phyloP scores from a whole-genome alignment of 2,888 invertebrate genomes.

The Oeneis ivallda region DNA sequence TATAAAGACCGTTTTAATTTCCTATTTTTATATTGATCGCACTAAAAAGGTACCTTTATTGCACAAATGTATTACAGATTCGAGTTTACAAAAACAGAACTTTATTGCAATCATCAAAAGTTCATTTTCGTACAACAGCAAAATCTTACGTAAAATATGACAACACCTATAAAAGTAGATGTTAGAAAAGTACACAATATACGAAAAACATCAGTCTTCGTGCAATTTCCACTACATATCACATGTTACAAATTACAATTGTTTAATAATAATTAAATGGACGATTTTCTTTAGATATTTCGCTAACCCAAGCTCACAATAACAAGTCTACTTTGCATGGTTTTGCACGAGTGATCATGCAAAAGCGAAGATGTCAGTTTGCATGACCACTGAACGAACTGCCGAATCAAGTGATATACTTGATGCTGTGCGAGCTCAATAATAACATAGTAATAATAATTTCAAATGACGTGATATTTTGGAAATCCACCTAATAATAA shows the following conservation, averaged over 20 bases:
- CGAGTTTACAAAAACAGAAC: background rate
- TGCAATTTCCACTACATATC: constrained; percentile 26
- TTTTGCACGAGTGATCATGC: too few species aligned
- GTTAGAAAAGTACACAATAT: constrained; percentile 27
- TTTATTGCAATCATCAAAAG: background rate
- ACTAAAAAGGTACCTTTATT: background rate
- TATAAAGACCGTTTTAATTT: too few species aligned
- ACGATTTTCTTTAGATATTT: constrained; percentile 16
- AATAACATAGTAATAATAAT: background rate
- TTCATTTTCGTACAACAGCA: background rate
- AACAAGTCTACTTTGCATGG: too few species aligned
- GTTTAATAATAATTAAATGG: constrained; percentile 15
- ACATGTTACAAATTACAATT: constrained; percentile 21
- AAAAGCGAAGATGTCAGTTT: too few species aligned
- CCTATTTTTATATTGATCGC: too few species aligned
- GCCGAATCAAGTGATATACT: too few species aligned
- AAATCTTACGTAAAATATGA: background rate
- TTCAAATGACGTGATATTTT: background rate
- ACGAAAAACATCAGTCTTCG: constrained; percentile 35
- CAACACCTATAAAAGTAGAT: constrained; percentile 10
- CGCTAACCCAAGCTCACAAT: background rate
- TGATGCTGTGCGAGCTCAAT: too few species aligned
- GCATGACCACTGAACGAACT: too few species aligned
- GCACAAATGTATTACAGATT: constrained; percentile 5
- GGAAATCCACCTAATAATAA: background rate